These are phyloP conservation scores for Dicyrtoma fusca DNA, from an alignment of 2,888 invertebrate genomes.

Conservation along the genomic window DNA sequence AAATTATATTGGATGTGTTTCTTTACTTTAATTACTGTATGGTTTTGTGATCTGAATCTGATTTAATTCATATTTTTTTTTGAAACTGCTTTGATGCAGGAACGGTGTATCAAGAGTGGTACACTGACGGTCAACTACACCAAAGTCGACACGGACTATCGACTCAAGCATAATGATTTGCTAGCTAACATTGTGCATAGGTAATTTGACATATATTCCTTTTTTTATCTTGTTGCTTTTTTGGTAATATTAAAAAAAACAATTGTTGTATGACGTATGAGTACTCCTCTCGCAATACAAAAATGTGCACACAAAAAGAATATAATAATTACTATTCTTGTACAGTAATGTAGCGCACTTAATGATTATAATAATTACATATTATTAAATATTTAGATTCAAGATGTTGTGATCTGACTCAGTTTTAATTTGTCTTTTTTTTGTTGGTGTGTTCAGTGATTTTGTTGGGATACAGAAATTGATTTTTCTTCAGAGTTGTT, in stretches of 20 bases:
- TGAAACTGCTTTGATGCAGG: slow-evolving; percentile 60
- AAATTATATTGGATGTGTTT: too few relatives aligned
- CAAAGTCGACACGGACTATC: slow-evolving; percentile 86
- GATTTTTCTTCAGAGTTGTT: too few relatives aligned
- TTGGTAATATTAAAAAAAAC: not conserved
- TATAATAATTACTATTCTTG: not conserved
- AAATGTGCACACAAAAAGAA: not conserved
- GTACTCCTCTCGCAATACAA: not conserved
- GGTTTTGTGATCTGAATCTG: too few relatives aligned
- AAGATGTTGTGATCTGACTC: too few relatives aligned
- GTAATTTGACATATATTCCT: slow-evolving; percentile 63
- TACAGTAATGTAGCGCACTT: too few relatives aligned
- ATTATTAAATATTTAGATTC: too few relatives aligned
- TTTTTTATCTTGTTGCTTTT: not conserved
- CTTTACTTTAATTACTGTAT: too few relatives aligned
- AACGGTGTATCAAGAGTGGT: slow-evolving; percentile 86
- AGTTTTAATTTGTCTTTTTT: too few relatives aligned
- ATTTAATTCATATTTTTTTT: not conserved
- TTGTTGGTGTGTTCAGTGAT: too few relatives aligned
- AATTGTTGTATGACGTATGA: not conserved
- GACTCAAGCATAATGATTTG: slow-evolving; percentile 89
- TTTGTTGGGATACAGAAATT: too few relatives aligned
- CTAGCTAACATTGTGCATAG: slow-evolving; percentile 93
- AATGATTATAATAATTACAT: too few relatives aligned
- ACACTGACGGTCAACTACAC: slow-evolving; percentile 93